These are phyloP conservation scores for Brachirus orientalis DNA, from an alignment of 2,113 vertebrate genomes.

Conservation along the genomic window DNA sequence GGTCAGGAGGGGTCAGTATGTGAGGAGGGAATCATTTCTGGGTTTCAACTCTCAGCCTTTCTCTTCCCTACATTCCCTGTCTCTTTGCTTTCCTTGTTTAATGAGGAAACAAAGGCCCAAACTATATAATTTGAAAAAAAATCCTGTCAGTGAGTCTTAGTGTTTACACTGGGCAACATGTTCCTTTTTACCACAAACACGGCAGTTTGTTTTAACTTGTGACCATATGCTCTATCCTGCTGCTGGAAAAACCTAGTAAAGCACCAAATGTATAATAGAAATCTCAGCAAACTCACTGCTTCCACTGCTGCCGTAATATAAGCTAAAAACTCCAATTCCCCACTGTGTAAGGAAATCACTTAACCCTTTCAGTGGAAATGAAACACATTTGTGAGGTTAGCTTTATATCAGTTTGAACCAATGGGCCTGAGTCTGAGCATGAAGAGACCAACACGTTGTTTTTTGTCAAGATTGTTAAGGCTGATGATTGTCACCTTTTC, in stretches of 20 bases:
- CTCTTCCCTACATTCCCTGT: too few relatives aligned
- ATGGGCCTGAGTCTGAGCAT: background rate
- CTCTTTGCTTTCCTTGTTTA: too few relatives aligned
- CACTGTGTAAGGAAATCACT: background rate
- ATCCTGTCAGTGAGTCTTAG: background rate
- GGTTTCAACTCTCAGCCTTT: too few relatives aligned
- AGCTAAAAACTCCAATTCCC: background rate
- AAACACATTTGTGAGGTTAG: background rate
- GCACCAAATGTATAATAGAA: too few relatives aligned
- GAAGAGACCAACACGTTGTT: background rate
- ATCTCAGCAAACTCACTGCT: background rate
- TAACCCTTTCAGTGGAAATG: background rate
- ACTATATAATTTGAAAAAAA: too few relatives aligned
- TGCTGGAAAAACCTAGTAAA: background rate
- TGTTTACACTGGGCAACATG: background rate
- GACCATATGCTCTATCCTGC: background rate
- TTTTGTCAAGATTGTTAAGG: too few relatives aligned
- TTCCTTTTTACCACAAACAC: background rate
- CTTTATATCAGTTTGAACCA: background rate
- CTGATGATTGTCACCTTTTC: too few relatives aligned
- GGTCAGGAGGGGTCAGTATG: background rate
- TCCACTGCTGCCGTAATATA: background rate
- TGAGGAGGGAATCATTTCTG: background rate
- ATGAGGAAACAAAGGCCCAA: too few relatives aligned
- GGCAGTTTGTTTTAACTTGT: background rate